Base-by-base conservation (phyloP, 2,797 vertebrate genomes). In the Bucorvus abyssinicus region DNA sequence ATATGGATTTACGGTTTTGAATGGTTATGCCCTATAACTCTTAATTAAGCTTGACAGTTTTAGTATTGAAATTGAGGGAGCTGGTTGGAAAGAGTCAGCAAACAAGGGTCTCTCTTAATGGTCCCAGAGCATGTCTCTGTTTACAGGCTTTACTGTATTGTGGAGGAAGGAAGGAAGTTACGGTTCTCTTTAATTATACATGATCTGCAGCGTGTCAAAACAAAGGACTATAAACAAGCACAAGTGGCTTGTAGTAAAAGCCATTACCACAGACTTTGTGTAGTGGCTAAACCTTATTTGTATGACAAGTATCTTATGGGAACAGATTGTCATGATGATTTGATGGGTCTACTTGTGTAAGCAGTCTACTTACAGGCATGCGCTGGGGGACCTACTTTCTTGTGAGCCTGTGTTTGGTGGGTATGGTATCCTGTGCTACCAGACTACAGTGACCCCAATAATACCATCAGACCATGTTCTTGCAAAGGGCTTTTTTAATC, bases 31-130 rank as follows among this genome's bases (percentile, higher is more conserved):
- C 77, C 90, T 75, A 26, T 97, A 96, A 97, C 92, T 97, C 97
- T 95, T 97, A 96, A 97, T 97, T 97, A 97, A 95, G 56, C 87
- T 88, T 95, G 96, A 91, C 94, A 95, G 95, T 65, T 97, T 96
- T 94, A 96, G 90, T 94, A 75, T 71, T 85, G 88, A 93, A 96
- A 94, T 83, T 92, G 89, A 95, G 95, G 93, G 95, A 84, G 78
- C 83, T 80, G 91, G 83, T 92, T 90, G 63, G 86, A 90, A 95
- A 95, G 94, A 90, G 91, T 83, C 75, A 93, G 90, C 77, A 94
- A 95, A 95, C 84, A 93, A 95, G 91, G 82, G 45, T 78, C 87
- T 95, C 81, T 91, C 85, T 84, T 97, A 96, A 87, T 95, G 90
- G 96, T 95, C 95, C 94, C 91, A 95, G 91, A 95, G 96, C 91